A percentile compares a stretch with the other conserved stretches of the same genome.
Evolutionary conservation across 2,888 invertebrate species (phyloP).

Genomic region (Acrobasis consociella): DNA sequence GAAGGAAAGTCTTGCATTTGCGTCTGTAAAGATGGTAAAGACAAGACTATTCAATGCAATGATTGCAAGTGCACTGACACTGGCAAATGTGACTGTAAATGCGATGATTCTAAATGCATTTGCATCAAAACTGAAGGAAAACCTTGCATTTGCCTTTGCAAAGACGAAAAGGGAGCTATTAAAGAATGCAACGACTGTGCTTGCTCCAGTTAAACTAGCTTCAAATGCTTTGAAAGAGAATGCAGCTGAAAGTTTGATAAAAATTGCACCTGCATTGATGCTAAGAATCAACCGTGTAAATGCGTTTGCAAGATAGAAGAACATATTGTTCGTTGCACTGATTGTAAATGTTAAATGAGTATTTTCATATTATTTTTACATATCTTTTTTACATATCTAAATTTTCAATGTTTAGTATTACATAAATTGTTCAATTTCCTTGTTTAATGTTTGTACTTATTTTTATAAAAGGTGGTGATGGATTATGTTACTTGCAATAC

Average conservation of each 20-base stretch:
- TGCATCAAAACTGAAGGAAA: conserved; percentile 43
- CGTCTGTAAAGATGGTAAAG: conserved; percentile 35
- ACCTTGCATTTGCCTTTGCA: conserved; percentile 39
- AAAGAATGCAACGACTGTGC: conserved; percentile 36
- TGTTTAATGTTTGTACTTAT: no score
- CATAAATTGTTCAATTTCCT: no score
- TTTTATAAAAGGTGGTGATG: no score
- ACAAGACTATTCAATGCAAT: conserved; percentile 36
- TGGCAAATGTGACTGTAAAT: conserved; percentile 34
- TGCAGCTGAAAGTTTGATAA: conserved; percentile 28
- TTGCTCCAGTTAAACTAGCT: conserved; percentile 28
- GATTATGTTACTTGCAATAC: neutral
- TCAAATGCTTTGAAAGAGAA: conserved; percentile 26
- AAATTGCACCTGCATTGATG: conserved; percentile 29
- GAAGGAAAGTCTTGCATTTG: conserved; percentile 40
- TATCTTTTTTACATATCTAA: no score
- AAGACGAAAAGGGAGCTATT: conserved; percentile 34
- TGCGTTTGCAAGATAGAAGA: conserved; percentile 36
- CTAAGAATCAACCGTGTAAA: conserved; percentile 30
- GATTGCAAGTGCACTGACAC: conserved; percentile 41
- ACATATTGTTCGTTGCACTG: conserved; percentile 34
- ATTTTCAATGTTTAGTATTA: no score
- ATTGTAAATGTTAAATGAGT: conserved; percentile 33
- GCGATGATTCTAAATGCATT: conserved; percentile 41
- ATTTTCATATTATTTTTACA: no score